phyloP scores from a whole-genome alignment of 1,140 invertebrate species.

The Sycobia sp. region DNA sequence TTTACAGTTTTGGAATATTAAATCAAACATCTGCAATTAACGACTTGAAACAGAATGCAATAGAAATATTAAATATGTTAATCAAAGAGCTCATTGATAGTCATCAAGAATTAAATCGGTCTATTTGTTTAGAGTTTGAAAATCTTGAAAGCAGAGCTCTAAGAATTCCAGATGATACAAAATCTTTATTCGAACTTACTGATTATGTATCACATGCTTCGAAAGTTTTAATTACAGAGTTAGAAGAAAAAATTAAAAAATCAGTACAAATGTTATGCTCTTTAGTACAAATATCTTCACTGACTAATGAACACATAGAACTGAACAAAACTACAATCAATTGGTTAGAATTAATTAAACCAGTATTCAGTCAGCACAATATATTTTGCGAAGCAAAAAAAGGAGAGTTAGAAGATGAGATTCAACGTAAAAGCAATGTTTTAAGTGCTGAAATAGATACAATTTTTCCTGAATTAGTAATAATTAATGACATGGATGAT shows the following conservation, averaged over 20 bases:
- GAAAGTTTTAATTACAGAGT: constrained; percentile 50
- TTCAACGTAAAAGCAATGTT: constrained; percentile 63
- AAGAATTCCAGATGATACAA: constrained; percentile 58
- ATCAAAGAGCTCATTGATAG: constrained; percentile 42
- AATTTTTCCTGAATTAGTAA: constrained; percentile 61
- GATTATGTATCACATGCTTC: constrained; percentile 58
- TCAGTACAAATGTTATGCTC: constrained; percentile 52
- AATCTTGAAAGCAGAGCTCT: constrained; percentile 46
- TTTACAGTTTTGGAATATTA: constrained; percentile 49
- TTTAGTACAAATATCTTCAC: constrained; percentile 55
- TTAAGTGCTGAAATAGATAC: constrained; percentile 66
- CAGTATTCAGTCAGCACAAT: constrained; percentile 60
- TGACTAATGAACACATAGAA: constrained; percentile 57
- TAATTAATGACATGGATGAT: constrained; percentile 60
- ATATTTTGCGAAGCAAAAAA: constrained; percentile 68
- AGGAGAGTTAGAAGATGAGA: constrained; percentile 67
- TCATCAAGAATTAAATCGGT: constrained; percentile 48
- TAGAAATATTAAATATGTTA: constrained; percentile 42
- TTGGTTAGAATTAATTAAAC: constrained; percentile 61
- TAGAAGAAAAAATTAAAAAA: constrained; percentile 51
- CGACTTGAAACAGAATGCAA: constrained; percentile 42
- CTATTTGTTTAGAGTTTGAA: constrained; percentile 52
- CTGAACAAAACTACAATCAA: constrained; percentile 57
- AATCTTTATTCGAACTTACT: constrained; percentile 59
- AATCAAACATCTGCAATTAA: constrained; percentile 46